A percentile compares a stretch with the other conserved stretches of the same genome.
These are phyloP conservation scores for Phrynosoma platyrhinos DNA, from an alignment of 2,113 vertebrate genomes.

Conservation along the genomic window DNA sequence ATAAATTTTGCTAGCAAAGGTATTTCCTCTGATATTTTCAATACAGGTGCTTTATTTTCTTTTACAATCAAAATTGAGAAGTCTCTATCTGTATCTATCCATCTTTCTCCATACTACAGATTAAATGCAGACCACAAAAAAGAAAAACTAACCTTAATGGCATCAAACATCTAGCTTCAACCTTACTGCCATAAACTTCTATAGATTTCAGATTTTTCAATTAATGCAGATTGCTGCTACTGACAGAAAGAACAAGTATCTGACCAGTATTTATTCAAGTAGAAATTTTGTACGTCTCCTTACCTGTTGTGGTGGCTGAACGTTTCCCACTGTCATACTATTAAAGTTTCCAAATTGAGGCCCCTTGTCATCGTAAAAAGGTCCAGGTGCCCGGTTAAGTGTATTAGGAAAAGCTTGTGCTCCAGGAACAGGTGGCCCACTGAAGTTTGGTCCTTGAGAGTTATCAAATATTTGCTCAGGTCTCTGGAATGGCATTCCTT, in stretches of 20 bases:
- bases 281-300: not conserved
- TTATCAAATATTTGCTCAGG: slow-evolving; percentile 81
- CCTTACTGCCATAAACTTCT: not conserved
- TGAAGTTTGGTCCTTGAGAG: slow-evolving; percentile 85
- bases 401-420: slow-evolving; percentile 80
- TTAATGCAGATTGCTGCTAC: not conserved
- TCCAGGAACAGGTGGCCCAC: slow-evolving; percentile 79
- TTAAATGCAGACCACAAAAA: not conserved
- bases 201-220: not conserved
- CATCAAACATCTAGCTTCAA: not conserved
- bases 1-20: not conserved
- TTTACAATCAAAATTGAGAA: not conserved
- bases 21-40: not conserved
- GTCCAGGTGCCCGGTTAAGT: slow-evolving; percentile 77
- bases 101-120: not conserved
- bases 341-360: slow-evolving; percentile 80
- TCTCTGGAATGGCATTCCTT: slow-evolving; percentile 83
- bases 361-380: slow-evolving; percentile 87
- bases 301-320: slow-evolving; percentile 84
- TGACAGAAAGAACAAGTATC: not conserved
- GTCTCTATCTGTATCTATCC: not conserved
- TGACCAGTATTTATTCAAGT: not conserved
- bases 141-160: not conserved
- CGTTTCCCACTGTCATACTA: slow-evolving; percentile 75
- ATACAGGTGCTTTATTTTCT: not conserved